phyloP scores from a whole-genome alignment of 2,888 invertebrate genomes.

The Lymantria monacha region DNA sequence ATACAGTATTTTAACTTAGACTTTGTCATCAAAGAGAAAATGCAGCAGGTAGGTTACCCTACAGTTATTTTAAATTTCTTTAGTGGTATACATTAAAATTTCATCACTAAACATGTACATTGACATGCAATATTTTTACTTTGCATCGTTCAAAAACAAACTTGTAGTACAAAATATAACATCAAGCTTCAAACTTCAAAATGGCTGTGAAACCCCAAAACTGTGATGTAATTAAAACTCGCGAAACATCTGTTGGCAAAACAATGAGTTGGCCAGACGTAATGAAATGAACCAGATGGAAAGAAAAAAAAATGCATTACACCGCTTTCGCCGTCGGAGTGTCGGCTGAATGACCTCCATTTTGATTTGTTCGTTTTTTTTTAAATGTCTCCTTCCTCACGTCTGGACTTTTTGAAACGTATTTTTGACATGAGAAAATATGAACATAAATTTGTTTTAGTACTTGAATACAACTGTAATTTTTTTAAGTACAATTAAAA shows the following conservation, averaged over 20 bases:
- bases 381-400: slow-evolving; percentile 12
- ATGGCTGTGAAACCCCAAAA: slow-evolving; percentile 6
- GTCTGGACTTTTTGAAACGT: slow-evolving; percentile 1
- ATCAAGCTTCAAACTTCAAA: not conserved
- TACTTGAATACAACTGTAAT: too few species aligned
- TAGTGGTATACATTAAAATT: too few species aligned
- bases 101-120: too few species aligned
- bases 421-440: not conserved
- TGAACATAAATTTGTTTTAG: not conserved
- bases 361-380: slow-evolving; percentile 17
- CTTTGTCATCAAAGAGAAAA: too few species aligned
- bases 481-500: too few species aligned
- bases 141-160: too few species aligned
- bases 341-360: slow-evolving; percentile 28
- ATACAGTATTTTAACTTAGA: too few species aligned
- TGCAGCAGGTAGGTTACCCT: too few species aligned
- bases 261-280: slow-evolving; percentile 29
- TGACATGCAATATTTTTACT: too few species aligned
- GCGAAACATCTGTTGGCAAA: slow-evolving; percentile 28
- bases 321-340: slow-evolving; percentile 15
- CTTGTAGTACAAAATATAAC: not conserved
- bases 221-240: slow-evolving; percentile 23
- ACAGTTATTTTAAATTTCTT: too few species aligned
- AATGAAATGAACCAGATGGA: slow-evolving; percentile 24
- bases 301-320: slow-evolving; percentile 17